A percentile compares a stretch with the other conserved stretches of the same genome.
phyloP scores from a whole-genome alignment of 2,797 vertebrate species.

The Emydoidea blandingii region DNA sequence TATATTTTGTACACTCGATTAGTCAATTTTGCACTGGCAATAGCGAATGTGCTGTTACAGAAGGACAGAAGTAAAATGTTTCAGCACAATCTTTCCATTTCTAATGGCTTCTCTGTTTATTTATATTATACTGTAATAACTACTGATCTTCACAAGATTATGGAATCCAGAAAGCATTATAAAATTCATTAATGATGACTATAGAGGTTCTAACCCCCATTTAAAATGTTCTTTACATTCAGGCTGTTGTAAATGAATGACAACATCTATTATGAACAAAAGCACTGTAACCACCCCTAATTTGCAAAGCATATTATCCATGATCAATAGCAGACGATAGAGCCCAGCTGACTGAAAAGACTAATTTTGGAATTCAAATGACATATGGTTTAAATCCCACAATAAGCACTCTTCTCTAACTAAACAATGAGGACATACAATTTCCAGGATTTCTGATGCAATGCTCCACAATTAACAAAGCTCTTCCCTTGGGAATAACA shows the following conservation, averaged over 20 bases:
- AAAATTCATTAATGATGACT: slow-evolving; percentile 73
- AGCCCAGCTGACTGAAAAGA: slow-evolving; percentile 65
- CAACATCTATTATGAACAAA: slow-evolving; percentile 74
- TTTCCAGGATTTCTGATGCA: slow-evolving; percentile 67
- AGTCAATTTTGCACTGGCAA: slow-evolving; percentile 47
- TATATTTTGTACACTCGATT: slow-evolving; percentile 39
- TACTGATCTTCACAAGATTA: slow-evolving; percentile 71
- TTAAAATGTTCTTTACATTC: slow-evolving; percentile 74
- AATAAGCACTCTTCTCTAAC: slow-evolving; percentile 58
- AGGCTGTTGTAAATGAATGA: slow-evolving; percentile 72
- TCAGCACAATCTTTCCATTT: background rate
- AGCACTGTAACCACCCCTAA: slow-evolving; percentile 77
- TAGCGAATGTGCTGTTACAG: slow-evolving; percentile 14
- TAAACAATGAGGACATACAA: slow-evolving; percentile 71
- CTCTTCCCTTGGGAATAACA: slow-evolving; percentile 57
- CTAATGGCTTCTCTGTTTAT: slow-evolving; percentile 69
- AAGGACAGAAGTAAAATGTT: slow-evolving; percentile 31
- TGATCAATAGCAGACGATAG: slow-evolving; percentile 71
- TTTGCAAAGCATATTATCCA: slow-evolving; percentile 78
- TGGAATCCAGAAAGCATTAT: slow-evolving; percentile 65
- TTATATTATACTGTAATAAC: slow-evolving; percentile 72
- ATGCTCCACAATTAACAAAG: slow-evolving; percentile 66
- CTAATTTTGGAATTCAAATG: slow-evolving; percentile 71
- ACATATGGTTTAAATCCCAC: slow-evolving; percentile 79
- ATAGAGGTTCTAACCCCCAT: slow-evolving; percentile 62